Base-by-base conservation (phyloP, 1,140 invertebrate genomes). In the Drosophila yakuba region DNA sequence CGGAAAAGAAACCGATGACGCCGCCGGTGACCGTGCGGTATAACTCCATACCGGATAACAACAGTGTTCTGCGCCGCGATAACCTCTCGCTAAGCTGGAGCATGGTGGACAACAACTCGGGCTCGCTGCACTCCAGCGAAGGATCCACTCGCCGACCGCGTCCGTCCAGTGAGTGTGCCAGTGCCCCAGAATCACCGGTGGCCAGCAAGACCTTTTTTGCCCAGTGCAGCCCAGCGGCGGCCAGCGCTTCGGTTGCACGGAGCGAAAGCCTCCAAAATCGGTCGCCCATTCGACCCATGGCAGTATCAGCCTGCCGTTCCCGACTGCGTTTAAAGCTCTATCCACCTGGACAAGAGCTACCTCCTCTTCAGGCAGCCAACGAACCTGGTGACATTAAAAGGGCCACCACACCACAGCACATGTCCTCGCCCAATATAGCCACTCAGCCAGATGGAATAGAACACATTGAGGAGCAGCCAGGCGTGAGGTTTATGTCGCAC, bases 341-440 rank as follows among this genome's bases (percentile, higher is more conserved):
- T 72, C 91, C 91, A 8, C 91, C 91, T 0, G 91, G 91, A 0
- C 90, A 91, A 44, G 84, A 91, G 60, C 25, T 90, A 54, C 86
- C 90, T 11, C 75, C 84, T 0, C 38, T 90, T 4, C 68, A 61
- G 12, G 58, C 64, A 2, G 51, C 57, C 2, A 73, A 80, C 7
- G 73, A 54, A 12, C 64, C 72, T 10, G 74, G 74, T 0, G 67
- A 60, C 10, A 66, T 91, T 3, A 91, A 88, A 44, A 60, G 80
- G 14, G 90, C 85, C 20, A 90, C 85, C 20, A 91, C 90, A 10
- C 88, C 91, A 6, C 91, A 92, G 67, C 91, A 92, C 48, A 89
- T 90, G 88, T 92, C 92, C 3, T 92, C 91, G 35, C 92, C 92
- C 6, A 91, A 92, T 64, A 92, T 92, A 78, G 79, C 91, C 41